Evolutionary conservation across 2,113 vertebrate species (phyloP), one percentile per base, ranked within the genome.

Genomic region (Vimba vimba): DNA sequence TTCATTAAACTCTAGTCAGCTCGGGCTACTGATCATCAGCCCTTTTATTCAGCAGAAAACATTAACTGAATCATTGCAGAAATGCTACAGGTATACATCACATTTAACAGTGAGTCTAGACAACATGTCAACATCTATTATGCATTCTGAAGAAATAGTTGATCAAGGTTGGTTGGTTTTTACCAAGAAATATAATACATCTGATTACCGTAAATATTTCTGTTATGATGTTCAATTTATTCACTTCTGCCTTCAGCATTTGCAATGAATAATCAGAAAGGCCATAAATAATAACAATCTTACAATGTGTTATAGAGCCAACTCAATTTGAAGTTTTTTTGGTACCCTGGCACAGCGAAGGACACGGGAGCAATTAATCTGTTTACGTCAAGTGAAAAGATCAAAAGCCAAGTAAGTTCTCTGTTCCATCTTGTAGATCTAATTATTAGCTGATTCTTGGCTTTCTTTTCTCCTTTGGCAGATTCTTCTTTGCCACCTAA

Each of bases 201-300:
- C 19, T 23, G 55, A 39, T 79, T n/a, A 39, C 30, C 2, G 1
- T n/a, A 10, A 33, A 6, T 55, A 60, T 43, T 60, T 60, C 19
- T 59, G 27, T 60, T 79, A 60, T 79, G 77, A 60, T 79, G 77
- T 60, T 60, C 52, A 57, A 57, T 79, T 79, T 79, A n/a, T 36
- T 59, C 10, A 7, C 30, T 39, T 79, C 10, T 39, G 45, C 45
- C 45, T 79, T 59, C 52, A 60, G 76, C 76, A 60, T 79, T 60
- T 79, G 33, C 21, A 59, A 23, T 79, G 33, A 39, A 60, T 43
- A 79, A 79, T 23, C 23, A 79, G 27, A 79, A 79, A 33, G 27
- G 25, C 9, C 50, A 33, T 7, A 30, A 76, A 36, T 57, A 78
- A 55, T 27, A 57, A 19, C 13, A 77, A 33, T 19, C 39, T 73